A percentile compares a stretch with the other conserved stretches of the same genome.
These are phyloP conservation scores for Eulithis prunata DNA, from an alignment of 2,888 invertebrate species.

Conservation along the genomic window DNA sequence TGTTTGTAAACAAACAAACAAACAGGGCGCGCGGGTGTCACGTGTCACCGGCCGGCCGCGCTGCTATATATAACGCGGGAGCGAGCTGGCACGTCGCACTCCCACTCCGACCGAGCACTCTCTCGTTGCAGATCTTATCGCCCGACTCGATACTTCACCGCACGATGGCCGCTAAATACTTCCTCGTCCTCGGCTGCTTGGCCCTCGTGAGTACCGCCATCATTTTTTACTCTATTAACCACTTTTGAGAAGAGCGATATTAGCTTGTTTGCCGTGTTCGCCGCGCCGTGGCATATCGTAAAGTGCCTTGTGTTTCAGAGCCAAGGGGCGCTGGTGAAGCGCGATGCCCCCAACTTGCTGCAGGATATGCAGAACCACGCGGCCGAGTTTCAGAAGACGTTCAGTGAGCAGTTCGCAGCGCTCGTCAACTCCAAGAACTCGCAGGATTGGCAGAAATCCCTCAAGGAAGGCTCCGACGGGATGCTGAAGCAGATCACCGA, in stretches of 20 bases:
- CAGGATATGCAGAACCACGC: slow-evolving; percentile 69
- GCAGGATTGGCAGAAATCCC: slow-evolving; percentile 64
- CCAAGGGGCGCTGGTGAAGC: slow-evolving; percentile 60
- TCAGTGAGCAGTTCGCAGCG: slow-evolving; percentile 60
- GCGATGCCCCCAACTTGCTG: slow-evolving; percentile 55
- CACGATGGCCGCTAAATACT: slow-evolving; percentile 64
- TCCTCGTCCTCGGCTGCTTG: slow-evolving; percentile 66
- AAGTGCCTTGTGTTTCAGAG: slow-evolving; percentile 47
- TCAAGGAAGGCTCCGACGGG: slow-evolving; percentile 68
- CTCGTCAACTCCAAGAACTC: slow-evolving; percentile 68
- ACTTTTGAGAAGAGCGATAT: background rate
- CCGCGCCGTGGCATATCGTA: background rate
- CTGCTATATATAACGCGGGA: slow-evolving; percentile 47
- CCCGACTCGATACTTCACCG: slow-evolving; percentile 26
- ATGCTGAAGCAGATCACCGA: slow-evolving; percentile 62
- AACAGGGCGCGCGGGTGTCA: slow-evolving; percentile 2
- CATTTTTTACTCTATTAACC: background rate
- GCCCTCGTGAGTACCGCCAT: slow-evolving; percentile 66
- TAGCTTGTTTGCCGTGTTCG: background rate
- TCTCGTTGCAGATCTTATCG: slow-evolving; percentile 47
- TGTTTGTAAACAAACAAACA: slow-evolving; percentile 39
- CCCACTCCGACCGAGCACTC: slow-evolving; percentile 41
- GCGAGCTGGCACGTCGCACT: slow-evolving; percentile 47
- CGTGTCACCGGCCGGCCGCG: slow-evolving; percentile 8
- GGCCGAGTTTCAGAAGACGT: slow-evolving; percentile 63